Evolutionary conservation across 2,888 invertebrate genomes (phyloP).

Genomic region (Dendrolimus houi): DNA sequence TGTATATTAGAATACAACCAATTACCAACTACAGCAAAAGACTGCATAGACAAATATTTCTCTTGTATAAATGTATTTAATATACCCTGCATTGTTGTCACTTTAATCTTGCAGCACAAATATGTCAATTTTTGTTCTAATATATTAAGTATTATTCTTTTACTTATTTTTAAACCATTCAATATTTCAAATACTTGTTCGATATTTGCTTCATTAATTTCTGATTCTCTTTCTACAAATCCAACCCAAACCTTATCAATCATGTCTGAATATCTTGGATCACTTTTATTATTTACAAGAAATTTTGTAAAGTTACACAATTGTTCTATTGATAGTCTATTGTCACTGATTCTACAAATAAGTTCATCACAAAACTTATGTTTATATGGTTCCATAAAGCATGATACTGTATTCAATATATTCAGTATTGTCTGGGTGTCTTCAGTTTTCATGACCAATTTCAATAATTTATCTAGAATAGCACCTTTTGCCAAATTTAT

Average conservation of each 20-base stretch:
- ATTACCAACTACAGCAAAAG: slow-evolving; percentile 53
- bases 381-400: slow-evolving; percentile 57
- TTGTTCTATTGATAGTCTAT: slow-evolving; percentile 74
- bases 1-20: slow-evolving; percentile 80
- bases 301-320: slow-evolving; percentile 76
- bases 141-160: slow-evolving; percentile 71
- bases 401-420: slow-evolving; percentile 50
- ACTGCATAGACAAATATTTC: slow-evolving; percentile 54
- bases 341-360: slow-evolving; percentile 76
- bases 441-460: slow-evolving; percentile 61
- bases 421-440: slow-evolving; percentile 64
- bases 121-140: slow-evolving; percentile 75
- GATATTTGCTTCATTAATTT: slow-evolving; percentile 76
- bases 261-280: slow-evolving; percentile 62
- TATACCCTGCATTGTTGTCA: slow-evolving; percentile 63
- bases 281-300: slow-evolving; percentile 62
- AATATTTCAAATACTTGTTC: slow-evolving; percentile 73
- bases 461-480: slow-evolving; percentile 60
- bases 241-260: slow-evolving; percentile 82
- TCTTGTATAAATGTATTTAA: slow-evolving; percentile 52
- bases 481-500: slow-evolving; percentile 59
- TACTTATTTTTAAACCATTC: slow-evolving; percentile 76
- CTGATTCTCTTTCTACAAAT: slow-evolving; percentile 72
- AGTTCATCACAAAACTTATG: slow-evolving; percentile 78
- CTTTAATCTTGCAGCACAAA: slow-evolving; percentile 74